phyloP scores from a whole-genome alignment of 2,888 invertebrate species.

The Acanthosepion esculentum region DNA sequence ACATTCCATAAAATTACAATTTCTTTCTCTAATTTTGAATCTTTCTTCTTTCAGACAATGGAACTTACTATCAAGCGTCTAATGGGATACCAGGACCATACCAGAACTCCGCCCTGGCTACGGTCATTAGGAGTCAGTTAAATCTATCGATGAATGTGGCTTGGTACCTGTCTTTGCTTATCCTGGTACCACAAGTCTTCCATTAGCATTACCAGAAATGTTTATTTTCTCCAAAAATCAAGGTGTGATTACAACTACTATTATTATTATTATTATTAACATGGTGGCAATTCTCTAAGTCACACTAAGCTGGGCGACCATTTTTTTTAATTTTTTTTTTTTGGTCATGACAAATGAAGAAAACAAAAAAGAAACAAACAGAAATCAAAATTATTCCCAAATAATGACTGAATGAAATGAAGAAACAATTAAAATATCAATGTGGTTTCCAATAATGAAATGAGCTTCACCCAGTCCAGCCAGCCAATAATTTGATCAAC shows the following conservation, averaged over 20 bases:
- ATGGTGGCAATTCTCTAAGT: not conserved
- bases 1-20: not conserved
- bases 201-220: not conserved
- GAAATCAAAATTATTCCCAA: not conserved
- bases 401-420: not conserved
- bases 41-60: conserved; percentile 4
- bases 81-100: conserved; percentile 22
- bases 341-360: not conserved
- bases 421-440: not conserved
- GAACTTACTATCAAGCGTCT: conserved; percentile 33
- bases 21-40: not conserved
- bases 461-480: not conserved
- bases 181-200: not conserved
- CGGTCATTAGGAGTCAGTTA: not conserved
- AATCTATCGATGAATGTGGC: not conserved
- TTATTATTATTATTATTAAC: not conserved
- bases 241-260: not conserved
- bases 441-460: not conserved
- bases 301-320: not conserved
- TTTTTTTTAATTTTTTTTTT: not conserved
- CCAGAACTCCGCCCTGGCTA: conserved; percentile 3
- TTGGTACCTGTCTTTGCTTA: conserved; percentile 12
- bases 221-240: not conserved
- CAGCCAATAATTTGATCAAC: conserved; percentile 10
- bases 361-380: not conserved